Evolutionary conservation across 2,113 vertebrate species (phyloP), one percentile per base, ranked within the genome.

Genomic region (Oreochromis spilurus): DNA sequence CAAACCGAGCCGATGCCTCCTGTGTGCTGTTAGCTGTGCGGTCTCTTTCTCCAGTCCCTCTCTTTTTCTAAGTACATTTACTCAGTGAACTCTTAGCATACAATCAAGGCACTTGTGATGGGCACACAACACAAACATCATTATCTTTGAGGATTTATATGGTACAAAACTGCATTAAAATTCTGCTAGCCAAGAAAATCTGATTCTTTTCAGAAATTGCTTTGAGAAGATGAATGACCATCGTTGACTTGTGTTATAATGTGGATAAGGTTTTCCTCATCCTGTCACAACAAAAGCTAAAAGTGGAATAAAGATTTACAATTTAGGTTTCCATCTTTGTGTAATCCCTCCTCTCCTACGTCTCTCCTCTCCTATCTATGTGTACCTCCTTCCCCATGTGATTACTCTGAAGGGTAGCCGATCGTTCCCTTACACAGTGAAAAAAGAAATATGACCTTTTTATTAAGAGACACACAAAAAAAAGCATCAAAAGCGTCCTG

Each of bases 61-160:
- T 88, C 82, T 83, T 70, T 83, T 85, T 91, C 85, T 92, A 94
- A 94, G 91, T 87, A 91, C 72, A 91, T 93, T 94, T 94, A 92
- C 88, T 91, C 84, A 43, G 77, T 72, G 62, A 65, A 88, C 81
- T 90, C 78, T 82, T 80, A 84, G 79, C 88, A 53, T 85, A 88
- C 91, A 84, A 87, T 88, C 16, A 50, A 85, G 55, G 36, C 60
- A 62, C 79, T 54, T 13, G 53, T 85, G 85, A 90, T 53, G 83
- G 88, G 67, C 85, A 86, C 89, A 84, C 60, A 84, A 79, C 89
- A 86, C 84, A 84, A 84, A 87, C 80, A 93, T 21, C 60, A 43
- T 75, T 83, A 82, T 89, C 85, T 43, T 81, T 12, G 13, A 80
- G 24, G 38, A 5, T 24, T 38, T 57, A 82, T 31, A 82, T 50